phyloP scores from a whole-genome alignment of 2,113 vertebrate species.

The Marmota flaviventris region DNA sequence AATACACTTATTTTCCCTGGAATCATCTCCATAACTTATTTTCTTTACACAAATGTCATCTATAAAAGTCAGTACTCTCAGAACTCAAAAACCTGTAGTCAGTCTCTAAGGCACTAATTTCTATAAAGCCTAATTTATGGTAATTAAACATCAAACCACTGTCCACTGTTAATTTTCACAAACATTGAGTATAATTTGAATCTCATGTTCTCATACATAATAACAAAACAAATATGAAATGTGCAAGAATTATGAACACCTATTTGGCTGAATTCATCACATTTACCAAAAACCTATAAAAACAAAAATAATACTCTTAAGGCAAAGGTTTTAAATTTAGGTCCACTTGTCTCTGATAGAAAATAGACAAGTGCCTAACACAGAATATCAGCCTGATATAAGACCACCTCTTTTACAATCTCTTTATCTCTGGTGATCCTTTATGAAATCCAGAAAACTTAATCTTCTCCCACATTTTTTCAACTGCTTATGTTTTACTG shows the following conservation, averaged over 20 bases:
- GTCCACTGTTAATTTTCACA: slow-evolving; percentile 17
- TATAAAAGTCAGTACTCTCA: background rate
- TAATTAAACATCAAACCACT: background rate
- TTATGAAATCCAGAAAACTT: slow-evolving; percentile 54
- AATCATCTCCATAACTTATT: background rate
- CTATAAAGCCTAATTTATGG: background rate
- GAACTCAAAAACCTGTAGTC: background rate
- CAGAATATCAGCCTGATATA: background rate
- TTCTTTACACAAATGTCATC: background rate
- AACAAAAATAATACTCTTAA: slow-evolving; percentile 8
- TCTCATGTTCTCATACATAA: background rate
- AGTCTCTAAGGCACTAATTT: background rate
- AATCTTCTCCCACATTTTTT: slow-evolving; percentile 41
- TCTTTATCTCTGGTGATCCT: background rate
- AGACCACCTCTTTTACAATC: background rate
- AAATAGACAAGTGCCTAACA: background rate
- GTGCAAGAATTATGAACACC: background rate
- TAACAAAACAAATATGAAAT: slow-evolving; percentile 32
- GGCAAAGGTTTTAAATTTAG: background rate
- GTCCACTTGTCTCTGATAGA: background rate
- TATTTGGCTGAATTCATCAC: background rate
- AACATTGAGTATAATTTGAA: background rate
- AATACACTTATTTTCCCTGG: background rate
- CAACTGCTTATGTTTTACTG: slow-evolving; percentile 52
- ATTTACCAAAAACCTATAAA: slow-evolving; percentile 35